Evolutionary conservation across 2,113 vertebrate species (phyloP), one percentile per base, ranked within the genome.

Genomic region (Ptyas mucosa): DNA sequence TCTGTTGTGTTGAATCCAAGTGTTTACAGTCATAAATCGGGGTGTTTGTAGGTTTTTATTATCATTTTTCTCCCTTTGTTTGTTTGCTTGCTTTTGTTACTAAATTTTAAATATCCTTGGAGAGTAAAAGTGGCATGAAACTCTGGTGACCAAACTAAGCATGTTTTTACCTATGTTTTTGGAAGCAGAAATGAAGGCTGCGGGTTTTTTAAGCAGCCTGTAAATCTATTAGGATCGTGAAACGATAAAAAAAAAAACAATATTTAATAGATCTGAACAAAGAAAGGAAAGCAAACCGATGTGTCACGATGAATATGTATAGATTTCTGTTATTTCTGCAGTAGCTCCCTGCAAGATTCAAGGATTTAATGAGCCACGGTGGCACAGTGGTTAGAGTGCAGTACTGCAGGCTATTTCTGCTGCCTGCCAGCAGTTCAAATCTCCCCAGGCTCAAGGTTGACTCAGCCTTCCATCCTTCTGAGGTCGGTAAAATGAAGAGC

Each of bases 71-170:
- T 29, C 46, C 49, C 61, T 52, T 64, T 39, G 14, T 53, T 29
- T 54, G 46, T 97, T 98, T 97, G 86, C 95, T 97, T 61, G 64
- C 29, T 98, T 98, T 95, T 95, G 97, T 98, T 98, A 98, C 94
- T 97, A 96, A 96, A 97, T 57, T 98, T 98, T 97, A 98, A 97
- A 97, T 97, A 97, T 97, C 97, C 98, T 98, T 98, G 95, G 97
- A 97, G 95, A 95, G 98, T 98, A 98, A 98, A 98, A 98, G 98
- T 98, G 96, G 97, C 97, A 97, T 96, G 97, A 98, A 98, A 98
- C 98, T 98, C 97, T 96, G 0, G 98, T 98, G 98, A 98, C 97
- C 95, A 87, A 96, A 96, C 93, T 96, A 93, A 92, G 94, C 88
- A 43, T 12, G 52, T 51, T 64, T 29, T 64, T 29, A 39, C 93